These are phyloP conservation scores for Manis pentadactyla DNA, from an alignment of 2,797 vertebrate species.

Conservation along the genomic window DNA sequence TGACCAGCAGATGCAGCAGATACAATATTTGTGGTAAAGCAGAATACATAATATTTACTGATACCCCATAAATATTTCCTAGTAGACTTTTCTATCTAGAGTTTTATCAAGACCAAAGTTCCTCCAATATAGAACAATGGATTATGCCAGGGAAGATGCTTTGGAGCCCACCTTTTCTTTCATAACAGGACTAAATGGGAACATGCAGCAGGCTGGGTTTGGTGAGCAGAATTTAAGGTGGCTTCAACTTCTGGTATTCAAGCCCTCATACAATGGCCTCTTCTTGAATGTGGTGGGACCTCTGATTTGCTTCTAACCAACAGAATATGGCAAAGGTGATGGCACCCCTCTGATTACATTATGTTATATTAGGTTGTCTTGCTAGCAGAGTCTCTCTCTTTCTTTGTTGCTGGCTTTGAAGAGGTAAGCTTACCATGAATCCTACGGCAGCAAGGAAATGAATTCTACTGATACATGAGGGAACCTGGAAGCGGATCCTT, in stretches of 20 bases:
- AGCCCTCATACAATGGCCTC: neutral
- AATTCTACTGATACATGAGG: neutral
- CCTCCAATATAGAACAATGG: neutral
- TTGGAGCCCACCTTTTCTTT: neutral
- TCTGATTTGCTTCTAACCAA: neutral
- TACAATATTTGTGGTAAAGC: neutral
- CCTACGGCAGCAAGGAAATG: neutral
- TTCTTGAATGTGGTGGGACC: neutral
- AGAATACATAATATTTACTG: neutral
- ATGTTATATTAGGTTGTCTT: neutral
- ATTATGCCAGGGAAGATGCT: neutral
- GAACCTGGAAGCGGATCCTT: neutral
- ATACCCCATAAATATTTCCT: neutral
- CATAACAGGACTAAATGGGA: neutral
- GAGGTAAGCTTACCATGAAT: neutral
- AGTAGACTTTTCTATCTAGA: neutral
- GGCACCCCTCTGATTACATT: neutral
- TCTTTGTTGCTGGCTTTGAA: neutral
- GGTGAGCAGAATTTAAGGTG: neutral
- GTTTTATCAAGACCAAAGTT: neutral
- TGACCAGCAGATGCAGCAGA: neutral
- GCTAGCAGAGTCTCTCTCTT: neutral
- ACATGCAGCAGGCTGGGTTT: fast-evolving
- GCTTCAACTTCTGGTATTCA: neutral
- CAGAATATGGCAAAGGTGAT: neutral